phyloP scores from a whole-genome alignment of 2,888 invertebrate species.

The Mayetiola destructor region DNA sequence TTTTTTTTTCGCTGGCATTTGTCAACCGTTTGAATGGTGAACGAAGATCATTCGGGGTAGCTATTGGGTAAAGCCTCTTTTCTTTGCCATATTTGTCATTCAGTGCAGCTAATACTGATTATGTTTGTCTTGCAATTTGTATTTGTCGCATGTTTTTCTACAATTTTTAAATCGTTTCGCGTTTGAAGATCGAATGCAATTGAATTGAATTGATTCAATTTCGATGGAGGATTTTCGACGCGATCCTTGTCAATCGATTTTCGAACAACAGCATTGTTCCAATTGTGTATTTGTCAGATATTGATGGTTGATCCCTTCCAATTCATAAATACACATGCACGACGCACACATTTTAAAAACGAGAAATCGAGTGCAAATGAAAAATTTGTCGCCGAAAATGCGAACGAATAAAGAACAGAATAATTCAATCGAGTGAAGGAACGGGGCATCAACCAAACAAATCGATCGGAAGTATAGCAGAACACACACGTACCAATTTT shows the following conservation, averaged over 20 bases:
- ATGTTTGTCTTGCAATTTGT: slow-evolving; percentile 10
- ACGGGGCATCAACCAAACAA: no score
- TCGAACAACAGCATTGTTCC: background rate
- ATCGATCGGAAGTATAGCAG: slow-evolving; percentile 11
- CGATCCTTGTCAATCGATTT: slow-evolving; percentile 5
- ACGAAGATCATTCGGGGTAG: no score
- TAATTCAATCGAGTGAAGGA: no score
- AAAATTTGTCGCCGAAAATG: background rate
- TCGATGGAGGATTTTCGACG: background rate
- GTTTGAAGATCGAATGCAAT: no score
- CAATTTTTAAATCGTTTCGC: background rate
- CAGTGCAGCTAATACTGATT: no score
- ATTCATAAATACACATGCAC: background rate
- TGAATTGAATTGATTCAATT: background rate
- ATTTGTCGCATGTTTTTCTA: slow-evolving; percentile 6
- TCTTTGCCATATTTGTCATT: no score
- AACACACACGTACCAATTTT: background rate
- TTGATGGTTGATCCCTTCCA: background rate
- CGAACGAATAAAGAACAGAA: background rate
- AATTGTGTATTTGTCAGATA: slow-evolving; percentile 1
- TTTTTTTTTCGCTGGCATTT: background rate
- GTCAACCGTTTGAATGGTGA: no score
- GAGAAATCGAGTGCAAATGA: slow-evolving; percentile 4
- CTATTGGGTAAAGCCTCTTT: no score
- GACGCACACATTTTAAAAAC: background rate